Evolutionary conservation across 37 sponge, comb jelly and placozoan genomes (phyloP), one percentile per base, ranked within the genome.

Genomic region (Mnemiopsis leidyi): DNA sequence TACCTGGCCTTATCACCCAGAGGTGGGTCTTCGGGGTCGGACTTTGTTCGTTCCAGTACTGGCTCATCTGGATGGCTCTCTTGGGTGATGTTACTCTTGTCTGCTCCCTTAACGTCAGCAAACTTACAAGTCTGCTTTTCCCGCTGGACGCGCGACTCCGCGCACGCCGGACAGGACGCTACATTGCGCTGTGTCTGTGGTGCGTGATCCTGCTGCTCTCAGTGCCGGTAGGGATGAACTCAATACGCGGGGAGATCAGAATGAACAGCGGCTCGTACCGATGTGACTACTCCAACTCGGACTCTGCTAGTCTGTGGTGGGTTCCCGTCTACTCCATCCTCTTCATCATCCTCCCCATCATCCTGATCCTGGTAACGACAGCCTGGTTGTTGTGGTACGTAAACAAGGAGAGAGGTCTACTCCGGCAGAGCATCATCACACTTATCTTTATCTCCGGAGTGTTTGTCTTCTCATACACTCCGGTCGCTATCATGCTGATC

Each of bases 21-120:
- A n/a, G n/a, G 75, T 71, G 75, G 75, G 75, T 71, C 21, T 71
- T 71, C n/a, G 75, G 75, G 20, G 20, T 5, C 3, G 25, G 25
- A n/a, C 75, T 71, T 25, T 71, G 25, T 18, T n/a, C 3, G 21
- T 28, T 71, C 75, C 75, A 28, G 5, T n/a, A 29, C 75, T 71
- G 30, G 30, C 3, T 28, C n/a, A 28, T n/a, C n/a, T 71, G 30
- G 30, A 3, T 29, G 30, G 25, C 30, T 28, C 30, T 29, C 21
- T 28, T 29, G 75, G 75, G 30, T 23, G 30, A 28, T 71, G 75
- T 71, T n/a, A 29, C 30, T 7, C 75, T 71, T n/a, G 75, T 71
- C 25, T 71, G 75, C 30, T n/a, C 75, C 30, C 75, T 71, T 5
- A 71, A 71, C 75, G 20, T 71, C 75, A 71, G 75, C n/a, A 71